These are phyloP conservation scores for Alosa alosa DNA, from an alignment of 2,113 vertebrate genomes.

Conservation along the genomic window DNA sequence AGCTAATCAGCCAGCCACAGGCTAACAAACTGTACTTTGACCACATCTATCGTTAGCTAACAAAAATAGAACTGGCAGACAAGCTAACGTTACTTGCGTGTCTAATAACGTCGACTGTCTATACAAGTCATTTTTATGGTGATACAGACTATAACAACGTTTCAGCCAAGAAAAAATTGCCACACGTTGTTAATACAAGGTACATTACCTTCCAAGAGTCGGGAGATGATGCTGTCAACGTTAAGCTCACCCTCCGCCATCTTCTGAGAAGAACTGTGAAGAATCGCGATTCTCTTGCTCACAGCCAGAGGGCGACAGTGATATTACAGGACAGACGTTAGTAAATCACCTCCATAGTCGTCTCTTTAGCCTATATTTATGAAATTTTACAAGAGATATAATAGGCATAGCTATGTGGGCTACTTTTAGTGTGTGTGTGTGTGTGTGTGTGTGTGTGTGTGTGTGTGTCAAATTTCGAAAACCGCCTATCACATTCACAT, in stretches of 20 bases:
- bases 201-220: constrained; percentile 74
- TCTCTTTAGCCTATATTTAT: neutral
- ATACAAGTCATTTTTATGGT: neutral
- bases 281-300: neutral
- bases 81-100: neutral
- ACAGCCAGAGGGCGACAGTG: constrained; percentile 26
- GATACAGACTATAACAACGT: neutral
- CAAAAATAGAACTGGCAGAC: neutral
- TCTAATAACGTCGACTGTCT: neutral
- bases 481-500: neutral
- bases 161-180: neutral
- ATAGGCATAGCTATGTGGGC: too few species aligned
- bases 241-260: constrained; percentile 84
- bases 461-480: too few species aligned
- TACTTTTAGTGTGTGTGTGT: too few species aligned
- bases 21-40: constrained; percentile 10
- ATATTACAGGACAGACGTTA: neutral
- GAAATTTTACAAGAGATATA: too few species aligned
- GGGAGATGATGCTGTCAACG: constrained; percentile 81
- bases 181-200: neutral
- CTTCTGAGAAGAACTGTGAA: constrained; percentile 51
- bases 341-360: neutral
- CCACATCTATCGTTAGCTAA: constrained; percentile 6
- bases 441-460: too few species aligned
- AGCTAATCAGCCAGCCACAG: neutral